These are phyloP conservation scores for Cheilinus undulatus DNA, from an alignment of 2,113 vertebrate genomes.

Conservation along the genomic window DNA sequence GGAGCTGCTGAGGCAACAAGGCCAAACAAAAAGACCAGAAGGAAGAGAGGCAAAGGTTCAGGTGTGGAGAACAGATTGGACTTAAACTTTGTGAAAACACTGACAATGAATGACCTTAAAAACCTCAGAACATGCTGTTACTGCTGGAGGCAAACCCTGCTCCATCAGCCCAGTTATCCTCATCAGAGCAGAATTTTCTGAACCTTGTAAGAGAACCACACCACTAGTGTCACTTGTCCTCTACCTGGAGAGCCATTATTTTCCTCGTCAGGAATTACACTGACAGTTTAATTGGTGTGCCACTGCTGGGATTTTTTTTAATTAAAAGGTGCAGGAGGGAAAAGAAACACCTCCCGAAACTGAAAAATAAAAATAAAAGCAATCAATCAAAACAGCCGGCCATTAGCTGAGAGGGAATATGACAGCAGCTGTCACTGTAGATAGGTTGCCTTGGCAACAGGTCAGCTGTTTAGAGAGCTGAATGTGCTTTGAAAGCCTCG, in stretches of 20 bases:
- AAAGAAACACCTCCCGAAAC: conserved; percentile 26
- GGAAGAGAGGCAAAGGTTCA: conserved; percentile 12
- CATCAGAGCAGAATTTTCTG: conserved; percentile 6
- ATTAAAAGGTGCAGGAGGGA: conserved; percentile 33
- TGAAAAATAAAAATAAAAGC: conserved; percentile 44
- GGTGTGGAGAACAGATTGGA: background rate
- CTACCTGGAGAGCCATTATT: conserved; percentile 28
- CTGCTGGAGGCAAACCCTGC: background rate
- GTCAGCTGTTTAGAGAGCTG: conserved; percentile 64
- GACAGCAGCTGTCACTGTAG: conserved; percentile 31
- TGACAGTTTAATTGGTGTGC: conserved; percentile 62
- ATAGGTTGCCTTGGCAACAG: conserved; percentile 77
- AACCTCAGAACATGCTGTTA: background rate
- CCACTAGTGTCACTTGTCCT: conserved; percentile 3
- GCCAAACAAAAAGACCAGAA: background rate
- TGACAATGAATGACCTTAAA: background rate
- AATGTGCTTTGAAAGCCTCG: conserved; percentile 19
- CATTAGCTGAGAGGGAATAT: conserved; percentile 41
- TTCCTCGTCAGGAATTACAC: conserved; percentile 41
- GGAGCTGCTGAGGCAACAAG: conserved; percentile 27
- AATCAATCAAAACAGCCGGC: conserved; percentile 58
- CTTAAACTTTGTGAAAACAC: background rate
- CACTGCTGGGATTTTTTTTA: conserved; percentile 18
- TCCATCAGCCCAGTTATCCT: background rate
- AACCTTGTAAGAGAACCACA: conserved; percentile 16